Conservation (phyloP, 2,113 vertebrate species). For the Bubo blakistoni region DNA sequence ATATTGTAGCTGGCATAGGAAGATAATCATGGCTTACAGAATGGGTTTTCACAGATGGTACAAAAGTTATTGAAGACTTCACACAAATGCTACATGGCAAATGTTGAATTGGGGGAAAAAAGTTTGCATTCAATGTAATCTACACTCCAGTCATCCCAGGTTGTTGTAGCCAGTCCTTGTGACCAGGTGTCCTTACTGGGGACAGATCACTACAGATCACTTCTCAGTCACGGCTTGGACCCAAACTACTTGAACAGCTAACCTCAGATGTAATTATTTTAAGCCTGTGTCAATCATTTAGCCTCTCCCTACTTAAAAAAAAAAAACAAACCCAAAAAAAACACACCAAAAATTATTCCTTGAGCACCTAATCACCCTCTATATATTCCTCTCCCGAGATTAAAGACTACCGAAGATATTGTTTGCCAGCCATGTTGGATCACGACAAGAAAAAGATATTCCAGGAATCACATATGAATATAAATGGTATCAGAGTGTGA, state of each 20-base stretch:
- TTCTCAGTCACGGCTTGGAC: neutral
- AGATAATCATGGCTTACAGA: neutral
- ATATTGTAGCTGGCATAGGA: neutral
- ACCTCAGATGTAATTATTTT: neutral
- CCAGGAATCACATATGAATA: slow-evolving; percentile 30
- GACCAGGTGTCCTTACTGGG: neutral
- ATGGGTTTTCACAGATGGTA: fast-evolving
- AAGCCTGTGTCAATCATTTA: neutral
- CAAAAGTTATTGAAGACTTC: neutral
- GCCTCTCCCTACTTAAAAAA: neutral
- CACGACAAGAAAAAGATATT: neutral
- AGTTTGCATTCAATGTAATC: fast-evolving
- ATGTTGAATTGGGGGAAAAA: fast-evolving
- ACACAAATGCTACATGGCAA: neutral
- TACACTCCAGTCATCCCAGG: neutral
- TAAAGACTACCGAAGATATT: neutral
- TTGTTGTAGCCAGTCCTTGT: neutral
- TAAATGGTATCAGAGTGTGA: slow-evolving; percentile 52
- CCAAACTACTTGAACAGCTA: neutral
- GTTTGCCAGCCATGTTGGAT: neutral
- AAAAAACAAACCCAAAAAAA: neutral
- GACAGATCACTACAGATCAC: neutral
- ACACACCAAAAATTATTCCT: neutral
- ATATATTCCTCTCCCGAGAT: neutral
- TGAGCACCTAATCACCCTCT: neutral